A percentile compares a stretch with the other conserved stretches of the same genome.
Evolutionary conservation across 2,888 invertebrate genomes (phyloP).

Genomic region (Fragum sueziense): DNA sequence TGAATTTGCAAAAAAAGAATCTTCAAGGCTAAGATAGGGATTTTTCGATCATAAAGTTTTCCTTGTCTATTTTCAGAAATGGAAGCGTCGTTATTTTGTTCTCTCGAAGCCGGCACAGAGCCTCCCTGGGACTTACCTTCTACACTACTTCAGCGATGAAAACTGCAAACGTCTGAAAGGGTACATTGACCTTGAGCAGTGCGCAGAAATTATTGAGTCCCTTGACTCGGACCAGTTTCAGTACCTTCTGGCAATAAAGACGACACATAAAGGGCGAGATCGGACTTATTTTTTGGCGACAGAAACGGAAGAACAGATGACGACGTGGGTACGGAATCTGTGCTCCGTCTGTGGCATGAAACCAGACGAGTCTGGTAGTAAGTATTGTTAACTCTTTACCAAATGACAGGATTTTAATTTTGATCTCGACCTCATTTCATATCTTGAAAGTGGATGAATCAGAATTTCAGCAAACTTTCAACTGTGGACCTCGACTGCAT

Average conservation of each 20-base stretch:
- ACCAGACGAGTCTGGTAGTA: constrained; percentile 75
- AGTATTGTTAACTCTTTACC: not conserved
- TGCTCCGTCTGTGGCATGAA: constrained; percentile 92
- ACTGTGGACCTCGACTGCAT: too few relatives aligned
- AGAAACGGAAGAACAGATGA: constrained; percentile 95
- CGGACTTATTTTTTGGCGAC: constrained; percentile 96
- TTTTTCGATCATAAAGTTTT: not conserved
- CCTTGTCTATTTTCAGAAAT: constrained; percentile 87
- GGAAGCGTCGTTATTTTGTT: constrained; percentile 97
- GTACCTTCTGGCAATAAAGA: constrained; percentile 78
- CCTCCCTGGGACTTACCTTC: constrained; percentile 95
- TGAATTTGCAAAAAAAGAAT: too few relatives aligned
- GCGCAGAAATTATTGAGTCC: constrained; percentile 91
- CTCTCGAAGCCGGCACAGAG: constrained; percentile 92
- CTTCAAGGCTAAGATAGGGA: not conserved
- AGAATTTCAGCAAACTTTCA: too few relatives aligned
- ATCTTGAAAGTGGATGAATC: too few relatives aligned
- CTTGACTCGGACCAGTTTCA: constrained; percentile 78
- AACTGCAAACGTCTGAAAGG: constrained; percentile 79
- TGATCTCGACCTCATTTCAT: too few relatives aligned
- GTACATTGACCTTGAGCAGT: constrained; percentile 94
- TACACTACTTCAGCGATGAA: constrained; percentile 94
- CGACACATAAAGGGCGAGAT: constrained; percentile 84
- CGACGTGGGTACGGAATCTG: constrained; percentile 96
- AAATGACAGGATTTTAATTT: not conserved